Percentiles rank a stretch among this genome's conserved stretches.
phyloP scores from a whole-genome alignment of 2,888 invertebrate species.

The Hirudinaria manillensis region DNA sequence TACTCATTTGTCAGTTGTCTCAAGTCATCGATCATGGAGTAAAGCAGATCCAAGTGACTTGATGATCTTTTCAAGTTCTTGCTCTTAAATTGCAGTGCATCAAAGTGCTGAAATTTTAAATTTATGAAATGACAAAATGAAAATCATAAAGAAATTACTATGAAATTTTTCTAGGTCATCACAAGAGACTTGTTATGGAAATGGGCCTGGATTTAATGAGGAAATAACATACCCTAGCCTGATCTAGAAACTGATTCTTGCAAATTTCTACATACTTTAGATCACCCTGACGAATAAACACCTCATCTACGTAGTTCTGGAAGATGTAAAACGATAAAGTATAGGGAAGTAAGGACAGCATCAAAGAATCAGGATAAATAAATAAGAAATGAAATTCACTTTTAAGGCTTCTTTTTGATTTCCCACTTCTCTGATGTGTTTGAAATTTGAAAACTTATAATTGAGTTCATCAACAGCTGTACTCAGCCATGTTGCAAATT shows the following conservation, averaged over 20 bases:
- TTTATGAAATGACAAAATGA: neutral
- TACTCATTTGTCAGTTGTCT: conserved; percentile 16
- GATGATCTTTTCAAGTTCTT: conserved; percentile 24
- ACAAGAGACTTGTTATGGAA: neutral
- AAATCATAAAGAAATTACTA: too few relatives aligned
- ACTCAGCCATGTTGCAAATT: conserved; percentile 47
- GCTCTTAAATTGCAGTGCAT: conserved; percentile 17
- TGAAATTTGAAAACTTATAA: neutral
- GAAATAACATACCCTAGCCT: conserved; percentile 68
- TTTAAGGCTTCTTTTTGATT: conserved; percentile 25
- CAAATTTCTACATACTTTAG: conserved; percentile 83
- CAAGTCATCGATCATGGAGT: conserved; percentile 18
- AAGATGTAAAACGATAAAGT: neutral
- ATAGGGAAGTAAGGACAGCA: too few relatives aligned
- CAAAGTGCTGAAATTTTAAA: conserved; percentile 23
- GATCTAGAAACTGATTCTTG: conserved; percentile 89
- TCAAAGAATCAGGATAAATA: neutral
- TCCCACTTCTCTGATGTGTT: neutral
- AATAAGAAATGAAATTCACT: conserved; percentile 2
- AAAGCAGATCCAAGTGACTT: conserved; percentile 18
- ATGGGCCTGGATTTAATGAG: too few relatives aligned
- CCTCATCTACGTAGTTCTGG: conserved; percentile 52
- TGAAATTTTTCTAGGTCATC: neutral
- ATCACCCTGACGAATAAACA: conserved; percentile 91
- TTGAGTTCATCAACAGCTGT: conserved; percentile 39